These are phyloP conservation scores for Phallusia fumigata DNA, from an alignment of 23 tunicate species.

Conservation along the genomic window DNA sequence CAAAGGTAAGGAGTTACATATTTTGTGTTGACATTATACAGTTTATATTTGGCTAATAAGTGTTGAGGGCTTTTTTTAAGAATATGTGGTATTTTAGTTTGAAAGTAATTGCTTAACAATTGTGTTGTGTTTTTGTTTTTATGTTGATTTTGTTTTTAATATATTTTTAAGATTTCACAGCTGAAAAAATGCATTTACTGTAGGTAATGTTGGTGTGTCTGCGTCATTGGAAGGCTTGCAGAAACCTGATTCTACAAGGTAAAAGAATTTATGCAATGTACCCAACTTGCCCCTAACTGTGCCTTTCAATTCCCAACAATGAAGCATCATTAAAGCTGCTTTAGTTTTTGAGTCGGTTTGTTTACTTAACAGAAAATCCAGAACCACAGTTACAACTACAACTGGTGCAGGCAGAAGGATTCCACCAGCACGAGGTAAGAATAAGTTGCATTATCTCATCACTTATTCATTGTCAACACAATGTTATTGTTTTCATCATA, in stretches of 20 bases:
- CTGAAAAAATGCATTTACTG: neutral
- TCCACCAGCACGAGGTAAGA: neutral
- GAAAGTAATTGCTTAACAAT: too few species aligned
- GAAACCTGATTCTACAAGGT: neutral
- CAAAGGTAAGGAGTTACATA: conserved; percentile 24
- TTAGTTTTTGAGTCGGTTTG: neutral
- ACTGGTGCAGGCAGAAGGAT: neutral
- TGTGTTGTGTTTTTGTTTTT: too few species aligned
- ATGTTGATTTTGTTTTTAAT: too few species aligned
- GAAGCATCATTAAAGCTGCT: neutral
- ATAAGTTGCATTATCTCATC: too few species aligned
- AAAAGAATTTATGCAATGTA: neutral
- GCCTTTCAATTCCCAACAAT: too few species aligned
- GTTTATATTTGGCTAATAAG: too few species aligned
- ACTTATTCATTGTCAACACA: neutral
- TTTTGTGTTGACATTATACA: too few species aligned
- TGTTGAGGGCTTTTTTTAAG: too few species aligned
- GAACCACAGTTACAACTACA: conserved; percentile 18
- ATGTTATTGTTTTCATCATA: neutral
- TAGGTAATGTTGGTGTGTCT: neutral
- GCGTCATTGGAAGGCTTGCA: neutral
- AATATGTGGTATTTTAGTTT: too few species aligned
- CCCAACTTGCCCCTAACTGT: neutral
- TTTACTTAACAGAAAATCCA: conserved; percentile 15
- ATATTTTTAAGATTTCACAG: too few species aligned